Base-by-base conservation (phyloP, 1,140 invertebrate genomes). In the Pseudomyrmex concolor region DNA sequence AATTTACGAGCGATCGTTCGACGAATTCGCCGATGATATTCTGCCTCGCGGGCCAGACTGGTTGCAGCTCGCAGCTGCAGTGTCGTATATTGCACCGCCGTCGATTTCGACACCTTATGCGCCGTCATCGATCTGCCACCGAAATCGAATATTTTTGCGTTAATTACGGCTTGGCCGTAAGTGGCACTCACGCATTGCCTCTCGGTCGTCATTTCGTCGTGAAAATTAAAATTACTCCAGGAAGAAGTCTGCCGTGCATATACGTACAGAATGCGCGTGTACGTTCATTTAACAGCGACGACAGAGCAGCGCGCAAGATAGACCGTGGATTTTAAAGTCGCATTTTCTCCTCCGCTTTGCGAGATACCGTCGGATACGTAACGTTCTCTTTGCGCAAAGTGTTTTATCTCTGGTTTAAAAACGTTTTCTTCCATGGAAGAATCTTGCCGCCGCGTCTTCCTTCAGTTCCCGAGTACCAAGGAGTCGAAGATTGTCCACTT, bases 401-500 rank as follows among this genome's bases (percentile, higher is more conserved):
- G 66, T 43, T 80, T 80, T 70, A 80, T 70, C 54, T 78, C 60
- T 13, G 54, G 60, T 67, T 70, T 71, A 80, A 80, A 80, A 80
- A 80, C 54, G 19, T 59, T n/a, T 15, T 71, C 15, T 25, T 70
- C 66, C 45, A 43, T 25, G 54, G 3, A n/a, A 80, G 64, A 15
- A 59, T 70, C 66, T 71, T 70, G 13, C 17, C 43, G n/a, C 57
- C 54, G 19, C 71, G 51, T 68, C 17, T 51, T 72, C 54, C 13
- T 71, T 55, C 64, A 70, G 74, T 51, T 54, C 51, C 60, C 64
- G 25, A 43, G n/a, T 5, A 48, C 48, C 73, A 74, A 85, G 55
- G 64, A 88, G 86, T 67, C 84, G 77, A 84, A 91, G 89, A 92
- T 91, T 91, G 90, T 91, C 91, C 90, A 92, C 91, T 92, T 89